These are phyloP conservation scores for Drepana falcataria DNA, from an alignment of 2,888 invertebrate genomes.

Conservation along the genomic window DNA sequence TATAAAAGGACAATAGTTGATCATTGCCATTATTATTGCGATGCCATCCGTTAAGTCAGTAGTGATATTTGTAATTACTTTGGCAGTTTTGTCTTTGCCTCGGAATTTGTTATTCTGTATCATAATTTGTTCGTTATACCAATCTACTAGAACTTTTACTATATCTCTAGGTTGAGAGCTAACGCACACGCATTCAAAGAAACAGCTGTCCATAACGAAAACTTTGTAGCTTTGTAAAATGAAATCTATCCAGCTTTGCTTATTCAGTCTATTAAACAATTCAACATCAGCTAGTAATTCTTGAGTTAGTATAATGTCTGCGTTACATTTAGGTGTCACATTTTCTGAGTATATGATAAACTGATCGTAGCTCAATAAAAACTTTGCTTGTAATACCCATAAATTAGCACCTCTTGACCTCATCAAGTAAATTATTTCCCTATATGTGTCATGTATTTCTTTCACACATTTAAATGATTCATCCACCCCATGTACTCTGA, in stretches of 20 bases:
- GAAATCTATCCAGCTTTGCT: conserved; percentile 80
- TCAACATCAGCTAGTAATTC: conserved; percentile 39
- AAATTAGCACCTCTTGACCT: conserved; percentile 55
- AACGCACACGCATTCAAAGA: conserved; percentile 64
- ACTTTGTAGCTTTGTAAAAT: conserved; percentile 80
- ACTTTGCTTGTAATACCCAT: conserved; percentile 53
- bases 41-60: conserved; percentile 76
- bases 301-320: conserved; percentile 47
- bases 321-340: conserved; percentile 45
- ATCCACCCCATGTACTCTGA: conserved; percentile 43
- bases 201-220: conserved; percentile 70
- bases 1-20: conserved; percentile 80
- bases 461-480: conserved; percentile 51
- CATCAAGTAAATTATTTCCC: conserved; percentile 52
- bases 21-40: conserved; percentile 73
- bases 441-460: conserved; percentile 63
- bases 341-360: conserved; percentile 51
- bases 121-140: conserved; percentile 56
- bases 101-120: conserved; percentile 39
- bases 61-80: conserved; percentile 63
- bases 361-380: conserved; percentile 60
- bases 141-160: conserved; percentile 51
- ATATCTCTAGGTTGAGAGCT: conserved; percentile 48
- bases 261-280: conserved; percentile 55
- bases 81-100: conserved; percentile 34